Base-by-base conservation (phyloP, 2,888 invertebrate genomes). In the Neria commutata region DNA sequence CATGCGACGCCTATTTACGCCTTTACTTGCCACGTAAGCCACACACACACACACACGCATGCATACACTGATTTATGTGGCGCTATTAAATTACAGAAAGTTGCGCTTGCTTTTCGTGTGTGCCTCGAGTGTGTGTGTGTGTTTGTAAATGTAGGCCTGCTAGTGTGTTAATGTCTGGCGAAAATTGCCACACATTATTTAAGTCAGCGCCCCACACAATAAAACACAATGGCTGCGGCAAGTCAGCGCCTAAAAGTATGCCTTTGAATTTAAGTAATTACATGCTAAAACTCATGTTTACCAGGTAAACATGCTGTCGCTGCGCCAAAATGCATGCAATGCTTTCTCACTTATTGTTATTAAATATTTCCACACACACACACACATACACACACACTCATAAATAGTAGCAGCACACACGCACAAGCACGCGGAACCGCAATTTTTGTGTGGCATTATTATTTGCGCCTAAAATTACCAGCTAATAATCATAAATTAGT, bases 401-500 rank as follows among this genome's bases (percentile, higher is more conserved):
- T 16, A 8, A 23, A 14, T 3, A 37, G 21, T 29, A n/a, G 56
- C 24, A 56, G 56, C 61, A 56, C 56, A 54, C 64, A 58, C 64
- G 58, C 62, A 57, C 51, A 56, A 34, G 16, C 34, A 53, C 53
- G 51, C 53, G 47, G 24, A 57, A n/a, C n/a, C n/a, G n/a, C n/a
- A n/a, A n/a, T n/a, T n/a, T n/a, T n/a, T n/a, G n/a, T n/a, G n/a
- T n/a, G n/a, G n/a, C n/a, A n/a, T n/a, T 19, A 72, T 72, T 72
- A 71, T 71, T 70, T 62, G 72, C 72, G 68, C 66, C 72, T 66
- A 69, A 68, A 72, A 70, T 72, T 70, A 71, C 68, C 63, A 58
- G 68, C 67, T 68, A 71, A 72, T 72, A 71, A 71, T 68, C 71
- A 68, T 72, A 72, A 72, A 72, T 71, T 71, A 67, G 56, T 55